Percentiles rank a stretch among this genome's conserved stretches.
Evolutionary conservation across 2,888 invertebrate species (phyloP).

Genomic region (Torymus auratus): DNA sequence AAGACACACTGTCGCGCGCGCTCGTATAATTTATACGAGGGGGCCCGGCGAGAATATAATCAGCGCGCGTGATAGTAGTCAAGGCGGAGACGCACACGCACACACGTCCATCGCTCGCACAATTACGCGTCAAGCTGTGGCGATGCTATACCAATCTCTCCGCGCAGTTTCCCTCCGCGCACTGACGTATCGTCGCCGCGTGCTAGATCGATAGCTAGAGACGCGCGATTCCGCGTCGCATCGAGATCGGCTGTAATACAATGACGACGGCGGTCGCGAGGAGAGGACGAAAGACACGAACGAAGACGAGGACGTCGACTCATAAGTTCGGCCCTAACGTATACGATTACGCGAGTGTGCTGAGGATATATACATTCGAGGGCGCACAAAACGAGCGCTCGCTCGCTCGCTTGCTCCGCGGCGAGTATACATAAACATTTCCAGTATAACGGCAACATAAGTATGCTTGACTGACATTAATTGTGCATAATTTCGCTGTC

Average conservation of each 20-base stretch:
- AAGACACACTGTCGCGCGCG: neutral
- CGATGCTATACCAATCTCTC: slow-evolving; percentile 10
- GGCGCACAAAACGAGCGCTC: slow-evolving; percentile 27
- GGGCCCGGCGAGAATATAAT: slow-evolving; percentile 37
- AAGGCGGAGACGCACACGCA: neutral
- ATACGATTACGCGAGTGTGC: slow-evolving; percentile 50
- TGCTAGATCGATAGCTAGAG: slow-evolving; percentile 49
- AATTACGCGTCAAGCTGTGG: slow-evolving; percentile 50
- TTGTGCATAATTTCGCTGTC: slow-evolving; percentile 71
- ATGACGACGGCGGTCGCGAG: neutral
- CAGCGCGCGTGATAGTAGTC: neutral
- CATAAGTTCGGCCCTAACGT: slow-evolving; percentile 51
- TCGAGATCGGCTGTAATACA: no score
- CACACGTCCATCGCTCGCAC: slow-evolving; percentile 21
- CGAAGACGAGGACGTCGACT: slow-evolving; percentile 31
- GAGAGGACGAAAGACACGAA: neutral
- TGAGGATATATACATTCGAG: slow-evolving; percentile 29
- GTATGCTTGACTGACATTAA: slow-evolving; percentile 74
- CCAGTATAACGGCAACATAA: slow-evolving; percentile 64
- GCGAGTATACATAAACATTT: slow-evolving; percentile 57
- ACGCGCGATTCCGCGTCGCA: neutral
- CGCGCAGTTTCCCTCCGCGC: neutral
- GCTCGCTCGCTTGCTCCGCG: no score
- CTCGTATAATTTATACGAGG: slow-evolving; percentile 13
- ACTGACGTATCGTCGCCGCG: slow-evolving; percentile 42